Evolutionary conservation across 1,140 invertebrate genomes (phyloP).

Genomic region (Meloidogyne floridensis): DNA sequence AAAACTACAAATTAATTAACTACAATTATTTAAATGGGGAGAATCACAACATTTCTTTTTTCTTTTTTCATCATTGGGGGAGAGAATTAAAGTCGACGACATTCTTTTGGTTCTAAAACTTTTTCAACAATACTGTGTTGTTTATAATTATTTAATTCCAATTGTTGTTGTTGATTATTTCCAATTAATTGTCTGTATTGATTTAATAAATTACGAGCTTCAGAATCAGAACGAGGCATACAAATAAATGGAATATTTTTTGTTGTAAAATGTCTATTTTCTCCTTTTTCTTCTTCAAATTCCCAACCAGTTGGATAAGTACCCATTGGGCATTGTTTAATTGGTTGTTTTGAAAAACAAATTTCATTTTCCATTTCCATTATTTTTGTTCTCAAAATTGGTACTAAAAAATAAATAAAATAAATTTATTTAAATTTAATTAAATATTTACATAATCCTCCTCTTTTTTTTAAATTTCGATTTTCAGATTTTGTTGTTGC

Average conservation of each 20-base stretch:
- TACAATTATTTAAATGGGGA: no score
- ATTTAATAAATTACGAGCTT: constrained; percentile 18
- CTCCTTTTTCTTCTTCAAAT: constrained; percentile 1
- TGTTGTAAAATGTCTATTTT: not conserved
- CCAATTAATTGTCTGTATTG: not conserved
- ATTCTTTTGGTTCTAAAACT: constrained; percentile 9
- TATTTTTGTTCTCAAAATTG: constrained; percentile 25
- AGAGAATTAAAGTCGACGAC: not conserved
- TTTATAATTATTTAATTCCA: no score
- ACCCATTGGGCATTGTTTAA: constrained; percentile 44
- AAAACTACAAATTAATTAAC: no score
- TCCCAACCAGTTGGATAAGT: not conserved
- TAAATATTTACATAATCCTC: not conserved
- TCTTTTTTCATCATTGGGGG: not conserved
- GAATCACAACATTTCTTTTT: no score
- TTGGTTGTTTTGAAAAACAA: constrained; percentile 51
- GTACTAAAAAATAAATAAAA: not conserved
- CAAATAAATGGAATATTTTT: constrained; percentile 23
- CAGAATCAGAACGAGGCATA: constrained; percentile 17
- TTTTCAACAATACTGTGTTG: no score
- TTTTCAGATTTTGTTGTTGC: not conserved
- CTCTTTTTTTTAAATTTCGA: not conserved
- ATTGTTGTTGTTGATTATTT: no score
- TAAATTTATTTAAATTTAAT: not conserved
- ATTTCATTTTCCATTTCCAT: constrained; percentile 43